These are phyloP conservation scores for Amyelois transitella DNA, from an alignment of 1,140 invertebrate genomes.

Conservation along the genomic window DNA sequence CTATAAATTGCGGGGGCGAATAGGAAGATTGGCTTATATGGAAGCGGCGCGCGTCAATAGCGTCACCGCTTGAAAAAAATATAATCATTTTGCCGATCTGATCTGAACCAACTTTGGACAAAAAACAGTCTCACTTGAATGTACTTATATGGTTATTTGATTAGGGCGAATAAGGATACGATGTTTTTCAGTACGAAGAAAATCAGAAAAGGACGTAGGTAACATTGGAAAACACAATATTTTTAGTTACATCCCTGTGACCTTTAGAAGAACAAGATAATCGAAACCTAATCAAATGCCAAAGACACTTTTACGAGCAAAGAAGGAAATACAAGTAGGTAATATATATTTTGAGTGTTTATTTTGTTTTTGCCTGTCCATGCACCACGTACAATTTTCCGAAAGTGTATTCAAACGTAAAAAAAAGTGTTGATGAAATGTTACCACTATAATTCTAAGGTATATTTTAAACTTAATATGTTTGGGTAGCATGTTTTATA, in stretches of 20 bases:
- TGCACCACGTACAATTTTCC: too few relatives aligned
- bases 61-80: constrained; percentile 55
- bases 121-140: constrained; percentile 39
- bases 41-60: constrained; percentile 33
- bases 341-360: too few relatives aligned
- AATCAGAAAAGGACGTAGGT: background rate
- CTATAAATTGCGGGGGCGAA: constrained; percentile 50
- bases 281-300: background rate
- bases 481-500: too few relatives aligned
- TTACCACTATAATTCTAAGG: too few relatives aligned
- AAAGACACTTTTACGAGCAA: background rate
- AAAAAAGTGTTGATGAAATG: too few relatives aligned
- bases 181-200: background rate
- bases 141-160: constrained; percentile 56
- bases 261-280: background rate
- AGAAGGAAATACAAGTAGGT: background rate
- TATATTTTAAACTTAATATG: too few relatives aligned
- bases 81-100: constrained; percentile 31
- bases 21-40: constrained; percentile 65
- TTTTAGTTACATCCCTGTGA: background rate
- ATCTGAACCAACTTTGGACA: constrained; percentile 27
- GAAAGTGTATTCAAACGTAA: too few relatives aligned
- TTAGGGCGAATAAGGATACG: constrained; percentile 20
- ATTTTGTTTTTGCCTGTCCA: too few relatives aligned
- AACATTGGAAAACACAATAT: background rate